Conservation (phyloP, 2,113 vertebrate genomes). For the Eurystomus gularis region DNA sequence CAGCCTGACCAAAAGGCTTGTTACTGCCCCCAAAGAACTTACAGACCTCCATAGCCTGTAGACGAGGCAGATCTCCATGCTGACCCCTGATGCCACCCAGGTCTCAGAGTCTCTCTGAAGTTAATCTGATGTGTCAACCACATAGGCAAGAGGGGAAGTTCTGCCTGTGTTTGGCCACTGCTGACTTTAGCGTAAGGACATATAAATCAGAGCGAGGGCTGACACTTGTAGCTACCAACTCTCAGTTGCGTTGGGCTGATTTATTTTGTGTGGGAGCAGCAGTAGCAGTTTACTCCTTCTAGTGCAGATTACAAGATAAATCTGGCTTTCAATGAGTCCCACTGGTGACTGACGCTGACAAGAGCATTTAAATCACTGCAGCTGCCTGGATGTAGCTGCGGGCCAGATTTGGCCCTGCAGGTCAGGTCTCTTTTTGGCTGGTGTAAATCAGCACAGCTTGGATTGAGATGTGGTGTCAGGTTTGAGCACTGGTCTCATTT, state of each 20-base stretch:
- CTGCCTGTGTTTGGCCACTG: accelerated
- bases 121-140: neutral
- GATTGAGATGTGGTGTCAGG: slow-evolving; percentile 55
- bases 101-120: neutral
- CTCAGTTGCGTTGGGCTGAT: neutral
- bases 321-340: slow-evolving; percentile 50
- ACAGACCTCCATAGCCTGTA: neutral
- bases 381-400: neutral
- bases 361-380: slow-evolving; percentile 3
- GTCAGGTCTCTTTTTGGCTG: slow-evolving; percentile 37
- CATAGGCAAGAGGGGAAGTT: accelerated
- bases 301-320: slow-evolving; percentile 60
- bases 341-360: slow-evolving; percentile 47
- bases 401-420: slow-evolving; percentile 25
- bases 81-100: neutral
- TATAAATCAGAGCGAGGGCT: neutral
- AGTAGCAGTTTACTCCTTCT: slow-evolving; percentile 29
- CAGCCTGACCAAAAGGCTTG: neutral
- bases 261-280: slow-evolving; percentile 49
- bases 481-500: neutral
- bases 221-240: neutral
- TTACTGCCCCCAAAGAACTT: neutral
- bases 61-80: neutral
- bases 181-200: accelerated
- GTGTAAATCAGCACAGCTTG: slow-evolving; percentile 31